Conservation (phyloP, 1,140 invertebrate genomes). For the Nephotettix cincticeps region DNA sequence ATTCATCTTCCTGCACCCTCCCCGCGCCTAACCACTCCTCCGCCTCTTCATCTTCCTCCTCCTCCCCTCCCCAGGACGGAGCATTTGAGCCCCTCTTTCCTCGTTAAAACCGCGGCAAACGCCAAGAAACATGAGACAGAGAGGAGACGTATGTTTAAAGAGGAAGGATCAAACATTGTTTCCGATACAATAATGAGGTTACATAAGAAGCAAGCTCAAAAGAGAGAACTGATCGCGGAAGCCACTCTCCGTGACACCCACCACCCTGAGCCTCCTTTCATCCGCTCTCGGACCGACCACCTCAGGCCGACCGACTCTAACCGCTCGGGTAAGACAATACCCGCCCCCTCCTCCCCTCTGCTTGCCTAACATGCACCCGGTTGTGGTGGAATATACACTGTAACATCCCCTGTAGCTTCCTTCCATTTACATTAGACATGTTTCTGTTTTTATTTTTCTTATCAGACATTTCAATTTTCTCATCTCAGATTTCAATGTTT, state of each 20-base stretch:
- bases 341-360: slow-evolving; percentile 15
- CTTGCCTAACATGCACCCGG: slow-evolving; percentile 18
- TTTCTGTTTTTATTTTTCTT: not conserved
- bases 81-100: slow-evolving; percentile 58
- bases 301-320: slow-evolving; percentile 26
- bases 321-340: slow-evolving; percentile 25
- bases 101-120: slow-evolving; percentile 65
- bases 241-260: slow-evolving; percentile 41
- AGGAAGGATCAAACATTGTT: slow-evolving; percentile 20
- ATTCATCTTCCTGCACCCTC: too few relatives aligned
- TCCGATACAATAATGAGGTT: not conserved
- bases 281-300: slow-evolving; percentile 6
- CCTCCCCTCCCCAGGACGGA: slow-evolving; percentile 33
- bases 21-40: not conserved
- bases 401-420: too few relatives aligned
- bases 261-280: slow-evolving; percentile 15
- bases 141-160: slow-evolving; percentile 40
- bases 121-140: slow-evolving; percentile 58
- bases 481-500: too few relatives aligned
- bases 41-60: not conserved
- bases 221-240: slow-evolving; percentile 39
- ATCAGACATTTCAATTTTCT: too few relatives aligned
- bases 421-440: not conserved
- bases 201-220: slow-evolving; percentile 31
- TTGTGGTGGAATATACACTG: slow-evolving; percentile 6